These are phyloP conservation scores for Eristalis arbustorum DNA, from an alignment of 2,888 invertebrate genomes.

Conservation along the genomic window DNA sequence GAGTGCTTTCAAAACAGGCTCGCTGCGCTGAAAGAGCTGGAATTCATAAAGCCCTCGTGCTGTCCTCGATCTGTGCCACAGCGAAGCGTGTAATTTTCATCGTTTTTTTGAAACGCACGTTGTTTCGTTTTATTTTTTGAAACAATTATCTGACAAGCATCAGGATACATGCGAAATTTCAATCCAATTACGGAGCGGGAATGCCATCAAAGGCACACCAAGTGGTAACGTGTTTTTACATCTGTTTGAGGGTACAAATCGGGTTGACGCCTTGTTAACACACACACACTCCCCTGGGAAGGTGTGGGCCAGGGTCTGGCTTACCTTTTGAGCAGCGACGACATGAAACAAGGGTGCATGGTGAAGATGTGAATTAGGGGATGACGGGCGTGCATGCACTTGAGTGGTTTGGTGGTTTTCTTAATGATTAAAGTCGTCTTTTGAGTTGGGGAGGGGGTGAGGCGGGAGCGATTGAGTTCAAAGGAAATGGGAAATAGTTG, in stretches of 20 bases:
- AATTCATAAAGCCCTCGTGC: conserved; percentile 21
- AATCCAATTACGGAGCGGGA: conserved; percentile 23
- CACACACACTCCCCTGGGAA: background rate
- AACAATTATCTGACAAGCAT: conserved; percentile 35
- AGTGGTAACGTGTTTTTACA: conserved; percentile 12
- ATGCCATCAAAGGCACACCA: background rate
- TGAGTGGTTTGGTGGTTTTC: background rate
- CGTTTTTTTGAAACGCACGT: background rate
- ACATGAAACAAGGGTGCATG: no score
- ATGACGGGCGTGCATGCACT: background rate
- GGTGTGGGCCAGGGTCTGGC: background rate
- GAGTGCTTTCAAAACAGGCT: background rate
- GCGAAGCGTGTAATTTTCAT: background rate
- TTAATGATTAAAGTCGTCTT: background rate
- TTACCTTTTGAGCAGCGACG: background rate
- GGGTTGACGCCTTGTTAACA: background rate
- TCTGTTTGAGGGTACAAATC: background rate
- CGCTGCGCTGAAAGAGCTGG: background rate
- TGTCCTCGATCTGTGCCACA: background rate
- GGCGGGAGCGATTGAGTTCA: background rate
- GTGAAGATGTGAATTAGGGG: background rate
- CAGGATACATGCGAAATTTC: conserved; percentile 26
- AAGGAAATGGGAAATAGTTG: background rate
- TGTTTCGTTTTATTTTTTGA: background rate
- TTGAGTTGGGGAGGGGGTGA: background rate